Evolutionary conservation across 1,140 invertebrate species (phyloP).

Genomic region (Cataglyphis hispanica): DNA sequence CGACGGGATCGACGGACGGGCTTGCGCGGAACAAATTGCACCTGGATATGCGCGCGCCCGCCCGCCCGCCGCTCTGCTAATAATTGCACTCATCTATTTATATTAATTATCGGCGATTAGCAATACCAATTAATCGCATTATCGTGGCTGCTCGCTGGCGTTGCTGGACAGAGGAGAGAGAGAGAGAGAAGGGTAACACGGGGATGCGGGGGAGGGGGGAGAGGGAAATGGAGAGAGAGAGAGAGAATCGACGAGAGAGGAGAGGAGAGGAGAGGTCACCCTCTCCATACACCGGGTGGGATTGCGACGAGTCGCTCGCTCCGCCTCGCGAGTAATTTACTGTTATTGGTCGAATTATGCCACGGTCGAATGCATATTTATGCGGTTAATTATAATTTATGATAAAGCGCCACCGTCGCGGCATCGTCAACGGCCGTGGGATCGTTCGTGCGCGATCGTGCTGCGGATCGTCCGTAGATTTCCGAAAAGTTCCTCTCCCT

Average conservation of each 20-base stretch:
- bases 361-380: conserved; percentile 86
- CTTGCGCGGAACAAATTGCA: conserved; percentile 60
- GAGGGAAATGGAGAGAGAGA: conserved; percentile 23
- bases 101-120: conserved; percentile 87
- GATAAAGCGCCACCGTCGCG: conserved; percentile 84
- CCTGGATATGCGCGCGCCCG: conserved; percentile 62
- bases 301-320: conserved; percentile 77
- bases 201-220: neutral
- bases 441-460: conserved; percentile 61
- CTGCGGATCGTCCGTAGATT: conserved; percentile 23
- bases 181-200: neutral
- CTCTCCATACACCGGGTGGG: conserved; percentile 64
- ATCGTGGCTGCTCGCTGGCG: conserved; percentile 77
- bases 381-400: conserved; percentile 87
- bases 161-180: conserved; percentile 47
- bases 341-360: conserved; percentile 87
- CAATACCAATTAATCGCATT: conserved; percentile 87
- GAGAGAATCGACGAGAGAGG: conserved; percentile 28
- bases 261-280: conserved; percentile 56
- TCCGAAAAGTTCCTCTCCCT: conserved; percentile 7
- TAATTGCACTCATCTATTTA: conserved; percentile 86
- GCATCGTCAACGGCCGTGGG: conserved; percentile 82
- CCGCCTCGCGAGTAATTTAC: conserved; percentile 85
- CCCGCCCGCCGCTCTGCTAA: conserved; percentile 69
- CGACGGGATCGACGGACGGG: conserved; percentile 53